A percentile compares a stretch with the other conserved stretches of the same genome.
phyloP scores from a whole-genome alignment of 2,113 vertebrate species.

The Piaya cayana region DNA sequence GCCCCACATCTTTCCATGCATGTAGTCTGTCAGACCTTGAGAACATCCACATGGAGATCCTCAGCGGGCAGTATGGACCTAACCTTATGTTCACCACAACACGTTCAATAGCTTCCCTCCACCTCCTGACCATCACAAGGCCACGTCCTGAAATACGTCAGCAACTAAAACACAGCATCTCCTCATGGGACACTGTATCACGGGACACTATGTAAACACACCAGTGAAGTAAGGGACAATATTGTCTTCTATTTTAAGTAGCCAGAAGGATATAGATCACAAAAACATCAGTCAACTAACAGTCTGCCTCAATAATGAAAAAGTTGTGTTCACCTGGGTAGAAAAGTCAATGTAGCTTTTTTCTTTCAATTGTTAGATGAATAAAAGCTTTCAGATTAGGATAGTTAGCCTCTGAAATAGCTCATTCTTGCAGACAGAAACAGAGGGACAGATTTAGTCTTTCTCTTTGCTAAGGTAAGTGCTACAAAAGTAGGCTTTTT shows the following conservation, averaged over 20 bases:
- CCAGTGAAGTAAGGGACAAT: constrained; percentile 47
- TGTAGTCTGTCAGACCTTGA: not conserved
- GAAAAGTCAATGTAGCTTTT: constrained; percentile 23
- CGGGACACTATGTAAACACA: not conserved
- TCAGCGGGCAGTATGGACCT: not conserved
- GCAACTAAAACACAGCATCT: not conserved
- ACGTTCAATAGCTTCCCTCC: not conserved
- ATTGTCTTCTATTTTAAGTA: constrained; percentile 37
- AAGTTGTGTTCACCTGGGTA: constrained; percentile 67
- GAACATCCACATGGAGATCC: fast-evolving
- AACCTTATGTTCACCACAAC: not conserved
- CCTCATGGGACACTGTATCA: not conserved
- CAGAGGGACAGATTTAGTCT: not conserved
- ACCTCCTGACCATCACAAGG: not conserved
- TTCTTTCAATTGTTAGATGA: constrained; percentile 62
- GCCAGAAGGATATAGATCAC: constrained; percentile 53
- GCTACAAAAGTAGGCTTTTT: not conserved
- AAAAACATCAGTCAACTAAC: constrained; percentile 39
- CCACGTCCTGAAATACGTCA: not conserved
- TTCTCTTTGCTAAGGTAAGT: not conserved
- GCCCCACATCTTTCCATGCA: not conserved
- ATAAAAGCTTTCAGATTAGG: constrained; percentile 65
- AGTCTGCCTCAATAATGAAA: constrained; percentile 34
- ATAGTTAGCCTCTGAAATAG: constrained; percentile 44
- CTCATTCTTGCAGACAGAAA: not conserved